These are phyloP conservation scores for Ophraella communa DNA, from an alignment of 2,888 invertebrate species.

Conservation along the genomic window DNA sequence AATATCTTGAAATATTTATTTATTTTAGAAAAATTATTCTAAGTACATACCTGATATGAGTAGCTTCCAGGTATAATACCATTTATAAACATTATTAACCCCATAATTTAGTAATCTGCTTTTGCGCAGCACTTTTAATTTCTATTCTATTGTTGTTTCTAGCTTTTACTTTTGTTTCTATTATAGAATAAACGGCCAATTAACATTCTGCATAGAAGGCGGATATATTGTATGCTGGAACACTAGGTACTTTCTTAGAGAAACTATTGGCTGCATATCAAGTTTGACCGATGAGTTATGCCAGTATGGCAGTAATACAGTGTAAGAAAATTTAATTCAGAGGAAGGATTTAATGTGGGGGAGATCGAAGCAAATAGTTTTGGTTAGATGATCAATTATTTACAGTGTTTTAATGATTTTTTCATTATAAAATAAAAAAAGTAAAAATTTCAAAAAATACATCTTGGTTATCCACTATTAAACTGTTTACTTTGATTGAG, in stretches of 20 bases:
- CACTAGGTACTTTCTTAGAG: conserved; percentile 34
- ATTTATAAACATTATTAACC: background rate
- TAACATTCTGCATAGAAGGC: conserved; percentile 33
- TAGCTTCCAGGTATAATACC: background rate
- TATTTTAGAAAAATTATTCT: background rate
- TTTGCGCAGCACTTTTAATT: background rate
- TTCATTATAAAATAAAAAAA: no score
- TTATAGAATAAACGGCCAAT: conserved; percentile 19
- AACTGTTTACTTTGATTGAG: no score
- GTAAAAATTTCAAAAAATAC: no score
- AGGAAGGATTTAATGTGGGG: conserved; percentile 7
- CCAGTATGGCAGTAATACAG: conserved; percentile 42
- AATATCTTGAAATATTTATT: no score
- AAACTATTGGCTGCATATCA: conserved; percentile 32
- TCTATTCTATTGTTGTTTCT: conserved; percentile 2
- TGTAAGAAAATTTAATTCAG: conserved; percentile 33
- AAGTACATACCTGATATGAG: background rate
- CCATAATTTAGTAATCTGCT: background rate
- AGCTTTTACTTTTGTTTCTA: conserved; percentile 31
- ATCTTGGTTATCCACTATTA: no score
- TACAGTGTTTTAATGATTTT: no score
- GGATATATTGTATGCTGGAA: conserved; percentile 35
- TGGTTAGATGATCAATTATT: no score
- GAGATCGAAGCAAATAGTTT: conserved; percentile 5
- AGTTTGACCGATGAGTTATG: conserved; percentile 30